Conservation (phyloP, 2,797 vertebrate genomes). For the Hipposideros larvatus region DNA sequence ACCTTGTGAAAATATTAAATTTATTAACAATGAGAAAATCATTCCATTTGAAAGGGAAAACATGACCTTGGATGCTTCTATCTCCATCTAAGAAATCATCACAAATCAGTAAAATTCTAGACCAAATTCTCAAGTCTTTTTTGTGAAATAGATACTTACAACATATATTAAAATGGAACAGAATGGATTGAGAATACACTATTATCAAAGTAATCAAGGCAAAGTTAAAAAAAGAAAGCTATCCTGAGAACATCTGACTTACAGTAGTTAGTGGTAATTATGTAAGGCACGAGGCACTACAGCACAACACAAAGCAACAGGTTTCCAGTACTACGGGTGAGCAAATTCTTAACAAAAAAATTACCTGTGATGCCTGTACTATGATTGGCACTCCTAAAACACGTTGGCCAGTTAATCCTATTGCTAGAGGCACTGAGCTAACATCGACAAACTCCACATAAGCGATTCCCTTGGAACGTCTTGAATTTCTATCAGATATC, state of each 20-base stretch:
- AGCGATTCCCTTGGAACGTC: slow-evolving; percentile 98
- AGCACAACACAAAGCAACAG: not conserved
- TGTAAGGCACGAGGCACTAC: not conserved
- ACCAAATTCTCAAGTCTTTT: not conserved
- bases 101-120: slow-evolving; percentile 10
- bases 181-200: not conserved
- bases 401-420: slow-evolving; percentile 97
- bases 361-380: slow-evolving; percentile 98
- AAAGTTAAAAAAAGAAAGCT: not conserved
- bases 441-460: slow-evolving; percentile 99
- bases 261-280: not conserved
- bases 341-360: slow-evolving; percentile 42
- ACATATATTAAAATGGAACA: not conserved
- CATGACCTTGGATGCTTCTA: not conserved
- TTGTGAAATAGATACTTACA: not conserved
- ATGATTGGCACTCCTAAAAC: slow-evolving; percentile 98
- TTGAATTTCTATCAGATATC: slow-evolving; percentile 99
- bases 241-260: not conserved
- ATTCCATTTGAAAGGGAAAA: not conserved
- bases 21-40: not conserved
- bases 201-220: not conserved
- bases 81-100: not conserved
- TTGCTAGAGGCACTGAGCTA: slow-evolving; percentile 97
- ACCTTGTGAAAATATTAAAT: not conserved
- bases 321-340: not conserved